Evolutionary conservation across 1,140 invertebrate genomes (phyloP), one percentile per base, ranked within the genome.

Genomic region (Procambarus virginalis): DNA sequence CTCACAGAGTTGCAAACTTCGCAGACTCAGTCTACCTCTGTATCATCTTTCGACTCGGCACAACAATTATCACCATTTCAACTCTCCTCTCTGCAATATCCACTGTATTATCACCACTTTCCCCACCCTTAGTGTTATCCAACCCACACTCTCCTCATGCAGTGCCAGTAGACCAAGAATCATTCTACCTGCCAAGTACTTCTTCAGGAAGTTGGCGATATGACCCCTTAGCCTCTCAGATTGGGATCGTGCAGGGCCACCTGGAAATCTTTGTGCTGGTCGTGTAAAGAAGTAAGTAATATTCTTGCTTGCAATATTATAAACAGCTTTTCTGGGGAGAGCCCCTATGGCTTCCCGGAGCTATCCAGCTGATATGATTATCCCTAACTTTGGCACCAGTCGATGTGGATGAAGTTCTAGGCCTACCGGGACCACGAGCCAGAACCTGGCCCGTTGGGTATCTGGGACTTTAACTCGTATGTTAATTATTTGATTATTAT

Each of bases 171-270:
- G 45, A 58, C 45, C 49, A 8, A 4, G 82, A 46, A 34, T 51
- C 64, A 51, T 46, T 48, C n/a, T 45, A 60, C 79, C 8, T 64
- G 79, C 22, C 82, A 20, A 75, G 68, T 55, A 58, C 17, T 20
- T 48, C 76, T 78, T 55, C 49, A n/a, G 46, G 17, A 60, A 82
- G 49, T 60, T 73, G 46, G 68, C 48, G 84, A 64, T 60, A 86
- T 46, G 84, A 86, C 84, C 84, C 84, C 3, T n/a, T 86, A n/a
- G 84, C 84, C 4, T 86, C 84, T 17, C 84, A 34, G 84, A 86
- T 10, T 86, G 84, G 84, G 84, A 86, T 73, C 51, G 49, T 60
- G 84, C 84, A 58, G 84, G 84, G 4, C 51, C 73, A 14, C 84
- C 84, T 22, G 84, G 84, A 17, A 45, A 55, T 46, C 84, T 86